A percentile compares a stretch with the other conserved stretches of the same genome.
These are phyloP conservation scores for Smutsia gigantea DNA, from an alignment of 2,797 vertebrate genomes.

Conservation along the genomic window DNA sequence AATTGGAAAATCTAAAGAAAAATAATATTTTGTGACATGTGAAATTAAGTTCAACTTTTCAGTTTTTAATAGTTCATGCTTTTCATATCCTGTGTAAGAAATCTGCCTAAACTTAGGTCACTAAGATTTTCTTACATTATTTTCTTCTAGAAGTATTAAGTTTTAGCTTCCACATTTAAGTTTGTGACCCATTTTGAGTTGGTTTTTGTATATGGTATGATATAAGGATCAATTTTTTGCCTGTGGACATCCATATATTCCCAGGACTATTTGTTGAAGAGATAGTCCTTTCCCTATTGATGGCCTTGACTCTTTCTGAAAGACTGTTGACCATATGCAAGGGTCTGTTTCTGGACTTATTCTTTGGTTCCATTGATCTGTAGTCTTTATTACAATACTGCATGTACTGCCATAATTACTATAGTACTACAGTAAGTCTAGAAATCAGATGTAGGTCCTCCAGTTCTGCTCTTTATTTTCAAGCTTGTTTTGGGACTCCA, in stretches of 20 bases:
- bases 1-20: slow-evolving; percentile 4
- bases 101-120: slow-evolving; percentile 4
- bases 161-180: slow-evolving; percentile 40
- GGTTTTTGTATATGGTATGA: no score
- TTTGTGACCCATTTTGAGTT: slow-evolving; percentile 21
- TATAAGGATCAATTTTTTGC: background rate
- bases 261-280: background rate
- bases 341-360: background rate
- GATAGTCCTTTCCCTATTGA: background rate
- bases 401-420: background rate
- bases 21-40: background rate
- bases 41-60: slow-evolving; percentile 34
- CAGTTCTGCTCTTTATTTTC: background rate
- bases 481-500: background rate
- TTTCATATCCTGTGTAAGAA: slow-evolving; percentile 26
- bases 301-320: slow-evolving; percentile 1
- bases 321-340: background rate
- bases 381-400: background rate
- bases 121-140: background rate
- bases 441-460: background rate
- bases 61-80: background rate
- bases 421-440: background rate
- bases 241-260: background rate
- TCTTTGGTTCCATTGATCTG: background rate
- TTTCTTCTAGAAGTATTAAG: slow-evolving; percentile 8